These are phyloP conservation scores for Glandiceps talaboti DNA, from an alignment of 53 echinoderm and acorn worm genomes.

Conservation along the genomic window DNA sequence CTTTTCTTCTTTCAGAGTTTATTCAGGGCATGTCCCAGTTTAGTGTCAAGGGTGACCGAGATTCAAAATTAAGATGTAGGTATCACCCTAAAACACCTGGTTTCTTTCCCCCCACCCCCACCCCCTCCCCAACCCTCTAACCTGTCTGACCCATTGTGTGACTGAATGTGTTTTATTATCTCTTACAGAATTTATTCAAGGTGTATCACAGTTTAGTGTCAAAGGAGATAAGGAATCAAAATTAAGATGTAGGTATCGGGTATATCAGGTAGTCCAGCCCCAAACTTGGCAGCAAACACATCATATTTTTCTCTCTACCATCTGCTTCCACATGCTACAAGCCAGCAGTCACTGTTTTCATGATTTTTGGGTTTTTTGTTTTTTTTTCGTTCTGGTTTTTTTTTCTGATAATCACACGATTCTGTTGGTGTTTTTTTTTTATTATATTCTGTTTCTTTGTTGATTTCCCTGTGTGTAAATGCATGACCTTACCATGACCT, in stretches of 20 bases:
- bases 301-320: background rate
- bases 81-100: constrained; percentile 3
- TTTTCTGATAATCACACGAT: too few relatives aligned
- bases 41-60: constrained; percentile 94
- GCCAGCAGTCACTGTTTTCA: background rate
- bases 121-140: background rate
- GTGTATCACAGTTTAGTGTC: constrained; percentile 97
- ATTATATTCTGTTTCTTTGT: background rate
- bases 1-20: constrained; percentile 57
- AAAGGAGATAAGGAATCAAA: constrained; percentile 98
- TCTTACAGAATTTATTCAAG: constrained; percentile 89
- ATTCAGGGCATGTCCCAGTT: constrained; percentile 98
- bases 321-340: background rate
- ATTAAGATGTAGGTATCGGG: constrained; percentile 86
- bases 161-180: constrained; percentile 6
- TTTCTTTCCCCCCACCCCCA: background rate
- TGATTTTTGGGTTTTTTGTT: background rate
- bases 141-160: background rate
- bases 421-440: too few relatives aligned
- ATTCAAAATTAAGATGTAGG: constrained; percentile 95
- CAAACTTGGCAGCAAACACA: background rate
- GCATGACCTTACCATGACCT: background rate
- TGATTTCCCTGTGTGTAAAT: background rate
- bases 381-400: too few relatives aligned
- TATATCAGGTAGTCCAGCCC: background rate